phyloP scores from a whole-genome alignment of 2,888 invertebrate genomes.

The Prosopocoilus inquinatus region DNA sequence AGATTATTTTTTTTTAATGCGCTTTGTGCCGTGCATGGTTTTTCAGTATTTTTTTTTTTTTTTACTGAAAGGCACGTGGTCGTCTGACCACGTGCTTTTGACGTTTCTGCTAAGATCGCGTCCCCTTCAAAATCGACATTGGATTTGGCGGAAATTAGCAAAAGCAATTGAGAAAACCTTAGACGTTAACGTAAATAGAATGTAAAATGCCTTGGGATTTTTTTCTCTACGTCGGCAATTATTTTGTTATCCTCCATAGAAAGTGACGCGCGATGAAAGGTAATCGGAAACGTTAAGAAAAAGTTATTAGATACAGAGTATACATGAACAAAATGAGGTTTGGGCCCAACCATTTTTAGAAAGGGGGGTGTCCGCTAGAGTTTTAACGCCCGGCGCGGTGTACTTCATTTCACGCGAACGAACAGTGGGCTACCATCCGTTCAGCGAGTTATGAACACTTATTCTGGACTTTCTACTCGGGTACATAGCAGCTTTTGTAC shows the following conservation, averaged over 20 bases:
- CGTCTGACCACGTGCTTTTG: constrained; percentile 19
- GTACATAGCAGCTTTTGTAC: not conserved
- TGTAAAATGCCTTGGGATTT: constrained; percentile 5
- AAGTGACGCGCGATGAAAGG: constrained; percentile 10
- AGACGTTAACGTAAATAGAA: constrained; percentile 10
- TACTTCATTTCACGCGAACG: constrained; percentile 23
- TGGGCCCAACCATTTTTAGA: constrained; percentile 51
- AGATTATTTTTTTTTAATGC: too few relatives aligned
- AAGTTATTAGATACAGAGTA: constrained; percentile 47
- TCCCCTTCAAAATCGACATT: not conserved
- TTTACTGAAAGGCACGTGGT: not conserved
- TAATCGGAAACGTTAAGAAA: constrained; percentile 43
- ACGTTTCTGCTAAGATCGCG: constrained; percentile 18
- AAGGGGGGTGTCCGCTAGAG: constrained; percentile 46
- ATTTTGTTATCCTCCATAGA: constrained; percentile 20
- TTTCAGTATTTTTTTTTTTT: too few relatives aligned
- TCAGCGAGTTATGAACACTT: constrained; percentile 8
- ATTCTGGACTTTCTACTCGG: constrained; percentile 19
- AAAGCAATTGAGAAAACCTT: constrained; percentile 6
- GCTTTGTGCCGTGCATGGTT: too few relatives aligned
- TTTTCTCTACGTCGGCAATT: constrained; percentile 16
- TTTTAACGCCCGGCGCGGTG: constrained; percentile 42
- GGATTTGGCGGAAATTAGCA: not conserved
- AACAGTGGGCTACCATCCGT: constrained; percentile 17
- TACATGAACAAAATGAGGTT: constrained; percentile 53